Evolutionary conservation across 2,888 invertebrate genomes (phyloP), one percentile per base, ranked within the genome.

Genomic region (Euphydryas editha): DNA sequence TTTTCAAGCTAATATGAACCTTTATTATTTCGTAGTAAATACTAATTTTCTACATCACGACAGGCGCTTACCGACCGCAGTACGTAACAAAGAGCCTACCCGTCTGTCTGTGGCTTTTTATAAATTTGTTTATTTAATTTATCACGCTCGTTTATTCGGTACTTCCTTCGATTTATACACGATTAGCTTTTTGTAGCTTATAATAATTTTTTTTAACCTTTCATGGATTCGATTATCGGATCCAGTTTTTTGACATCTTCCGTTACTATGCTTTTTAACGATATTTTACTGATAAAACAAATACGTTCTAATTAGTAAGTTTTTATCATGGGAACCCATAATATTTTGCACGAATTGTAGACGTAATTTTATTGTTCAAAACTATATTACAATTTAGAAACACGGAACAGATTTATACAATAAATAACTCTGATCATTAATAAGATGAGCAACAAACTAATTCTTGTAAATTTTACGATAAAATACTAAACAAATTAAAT

Each of bases 61-160:
- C 21, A 24, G 37, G 37, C 20, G 18, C 42, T 62, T 62, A 61
- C 54, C 44, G 63, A 68, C 69, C 71, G 64, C 63, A 62, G 68
- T 57, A 62, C 61, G 51, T 66, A 64, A 71, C 58, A 81, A 85
- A 85, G 85, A 86, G 82, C 78, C 78, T 79, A 74, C 70, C 78
- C 74, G 75, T 76, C 84, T 81, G 86, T 83, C 84, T 84, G 85
- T 80, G 71, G 76, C 81, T 88, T 90, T 90, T 89, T 89, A 81
- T 90, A 83, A 88, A 89, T 90, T 89, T 90, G 92, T 92, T 91
- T 91, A 90, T 91, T 90, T 91, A 91, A 91, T 91, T 91, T 88
- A 90, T 84, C 88, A 89, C 87, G 88, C 84, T 85, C 89, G 87
- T 89, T 90, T 90, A 90, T 88, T 84, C 81, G 88, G 84, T 83